These are phyloP conservation scores for Watsonalla binaria DNA, from an alignment of 2,888 invertebrate species.

Conservation along the genomic window DNA sequence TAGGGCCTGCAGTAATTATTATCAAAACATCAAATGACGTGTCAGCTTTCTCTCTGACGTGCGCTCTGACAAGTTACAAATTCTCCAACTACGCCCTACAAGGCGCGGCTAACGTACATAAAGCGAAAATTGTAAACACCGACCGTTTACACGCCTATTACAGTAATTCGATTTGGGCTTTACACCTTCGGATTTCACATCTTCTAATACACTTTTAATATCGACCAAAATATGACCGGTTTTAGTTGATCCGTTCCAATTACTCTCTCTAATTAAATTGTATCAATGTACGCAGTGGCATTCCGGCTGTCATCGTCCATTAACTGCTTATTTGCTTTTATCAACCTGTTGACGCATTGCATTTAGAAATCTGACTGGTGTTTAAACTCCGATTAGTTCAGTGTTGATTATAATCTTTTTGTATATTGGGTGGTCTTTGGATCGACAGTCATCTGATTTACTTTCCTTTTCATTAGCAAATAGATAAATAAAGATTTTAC, in stretches of 20 bases:
- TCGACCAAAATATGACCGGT: background rate
- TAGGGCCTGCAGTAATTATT: too few relatives aligned
- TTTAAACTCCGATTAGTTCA: conserved; percentile 22
- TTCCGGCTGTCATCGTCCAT: conserved; percentile 33
- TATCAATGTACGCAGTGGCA: conserved; percentile 35
- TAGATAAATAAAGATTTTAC: too few relatives aligned
- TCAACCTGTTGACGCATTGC: conserved; percentile 37
- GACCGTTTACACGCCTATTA: conserved; percentile 49
- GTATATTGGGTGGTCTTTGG: background rate
- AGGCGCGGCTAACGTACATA: conserved; percentile 23
- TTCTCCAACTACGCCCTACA: conserved; percentile 17
- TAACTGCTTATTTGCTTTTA: conserved; percentile 39
- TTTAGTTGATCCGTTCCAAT: conserved; percentile 8
- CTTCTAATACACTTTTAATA: background rate
- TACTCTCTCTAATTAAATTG: conserved; percentile 19
- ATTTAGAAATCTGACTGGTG: conserved; percentile 34
- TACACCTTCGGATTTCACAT: conserved; percentile 12
- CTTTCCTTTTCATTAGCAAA: background rate
- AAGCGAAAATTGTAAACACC: conserved; percentile 46
- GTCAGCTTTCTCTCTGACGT: conserved; percentile 12
- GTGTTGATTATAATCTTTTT: conserved; percentile 16
- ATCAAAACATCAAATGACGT: background rate
- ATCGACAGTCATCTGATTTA: background rate
- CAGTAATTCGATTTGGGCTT: conserved; percentile 39
- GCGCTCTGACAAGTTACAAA: conserved; percentile 19